Base-by-base conservation (phyloP, 1,140 invertebrate species). In the Monomorium pharaonis region DNA sequence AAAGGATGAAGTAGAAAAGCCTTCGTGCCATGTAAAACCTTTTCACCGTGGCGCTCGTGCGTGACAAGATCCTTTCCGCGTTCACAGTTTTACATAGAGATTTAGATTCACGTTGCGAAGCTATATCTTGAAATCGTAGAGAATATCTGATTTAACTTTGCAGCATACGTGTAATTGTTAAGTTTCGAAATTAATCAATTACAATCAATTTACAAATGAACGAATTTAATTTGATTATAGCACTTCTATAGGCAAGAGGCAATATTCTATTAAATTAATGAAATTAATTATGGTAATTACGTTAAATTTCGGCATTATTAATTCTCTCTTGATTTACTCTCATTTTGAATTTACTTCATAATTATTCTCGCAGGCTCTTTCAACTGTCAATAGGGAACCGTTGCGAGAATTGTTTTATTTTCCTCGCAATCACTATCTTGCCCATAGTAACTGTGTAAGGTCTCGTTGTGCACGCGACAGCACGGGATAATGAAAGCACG, bases 231-330 rank as follows among this genome's bases (percentile, higher is more conserved):
- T 67, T n/a, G 21, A 27, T 27, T 42, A 42, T 14, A 27, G 37
- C 0, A 65, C 5, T 14, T 18, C n/a, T 47, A 10, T 5, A 4
- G 2, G 33, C n/a, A 47, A 47, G 6, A 47, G 42, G 2, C 5
- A 47, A 47, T 12, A 44, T 67, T 65, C 62, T 42, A 27, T 44
- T 44, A 47, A 24, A 42, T 37, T 65, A 65, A 65, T n/a, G 62
- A 63, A 44, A 67, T 67, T 24, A 44, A 67, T 67, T 44, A 67
- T 9, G 18, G 24, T 47, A 67, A 67, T 67, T 67, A 67, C 16
- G 18, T 24, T 14, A 37, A 44, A 47, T 27, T 24, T 44, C 10
- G 9, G 30, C 10, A 27, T 4, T 16, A 67, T 47, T 67, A 67
- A 67, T 67, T 67, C 14, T 67, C 37, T 47, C 21, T 47, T 44